Evolutionary conservation across 2,888 invertebrate species (phyloP).

Genomic region (Sesia bembeciformis): DNA sequence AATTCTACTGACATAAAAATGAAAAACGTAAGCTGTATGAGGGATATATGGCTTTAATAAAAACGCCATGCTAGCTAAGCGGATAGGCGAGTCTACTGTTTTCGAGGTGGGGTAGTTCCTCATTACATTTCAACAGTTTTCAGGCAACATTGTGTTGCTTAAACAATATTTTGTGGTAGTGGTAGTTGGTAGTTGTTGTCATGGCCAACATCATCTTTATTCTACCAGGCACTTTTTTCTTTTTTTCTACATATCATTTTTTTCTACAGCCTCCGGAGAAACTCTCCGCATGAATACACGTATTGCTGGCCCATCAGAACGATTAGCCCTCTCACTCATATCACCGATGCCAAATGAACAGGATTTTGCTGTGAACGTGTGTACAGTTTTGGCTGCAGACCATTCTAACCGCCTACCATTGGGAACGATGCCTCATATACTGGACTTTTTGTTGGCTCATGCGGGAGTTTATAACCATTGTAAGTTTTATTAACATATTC

Average conservation of each 20-base stretch:
- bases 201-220: too few species aligned
- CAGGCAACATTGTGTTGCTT: too few species aligned
- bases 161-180: too few species aligned
- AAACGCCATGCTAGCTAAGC: too few species aligned
- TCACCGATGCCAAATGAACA: slow-evolving; percentile 99
- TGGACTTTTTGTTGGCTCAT: slow-evolving; percentile 93
- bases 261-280: slow-evolving; percentile 51
- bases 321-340: slow-evolving; percentile 90
- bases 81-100: too few species aligned
- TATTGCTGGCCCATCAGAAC: slow-evolving; percentile 76
- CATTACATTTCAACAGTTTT: too few species aligned
- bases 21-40: too few species aligned
- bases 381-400: slow-evolving; percentile 95
- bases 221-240: too few species aligned
- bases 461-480: slow-evolving; percentile 94
- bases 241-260: slow-evolving; percentile 17
- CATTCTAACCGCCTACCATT: slow-evolving; percentile 91
- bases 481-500: slow-evolving; percentile 52
- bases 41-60: too few species aligned
- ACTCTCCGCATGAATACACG: slow-evolving; percentile 32
- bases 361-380: slow-evolving; percentile 98
- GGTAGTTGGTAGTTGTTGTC: too few species aligned
- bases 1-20: too few species aligned
- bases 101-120: too few species aligned
- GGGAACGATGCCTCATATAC: slow-evolving; percentile 87